These are phyloP conservation scores for Hypsibius dujardini DNA, from an alignment of 1,140 invertebrate genomes.

Conservation along the genomic window DNA sequence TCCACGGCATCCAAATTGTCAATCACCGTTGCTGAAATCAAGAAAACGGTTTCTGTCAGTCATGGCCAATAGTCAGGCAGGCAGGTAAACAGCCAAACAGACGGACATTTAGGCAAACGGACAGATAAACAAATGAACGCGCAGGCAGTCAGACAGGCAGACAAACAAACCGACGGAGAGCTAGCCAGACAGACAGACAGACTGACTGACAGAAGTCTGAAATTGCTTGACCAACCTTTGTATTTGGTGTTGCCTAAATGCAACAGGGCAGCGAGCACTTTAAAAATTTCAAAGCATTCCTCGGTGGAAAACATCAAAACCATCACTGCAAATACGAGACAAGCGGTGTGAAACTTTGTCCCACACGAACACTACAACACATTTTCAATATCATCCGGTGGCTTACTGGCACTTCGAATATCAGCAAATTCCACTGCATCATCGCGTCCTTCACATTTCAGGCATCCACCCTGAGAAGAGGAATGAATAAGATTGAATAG, in stretches of 20 bases:
- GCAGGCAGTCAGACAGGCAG: no score
- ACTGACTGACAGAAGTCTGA: no score
- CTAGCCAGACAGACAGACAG: no score
- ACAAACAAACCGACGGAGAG: no score
- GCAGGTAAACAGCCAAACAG: neutral
- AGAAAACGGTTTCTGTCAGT: no score
- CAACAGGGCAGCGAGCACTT: constrained; percentile 69
- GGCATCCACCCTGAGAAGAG: constrained; percentile 58
- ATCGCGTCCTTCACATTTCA: constrained; percentile 81
- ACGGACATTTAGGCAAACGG: no score
- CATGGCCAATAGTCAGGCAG: constrained; percentile 12
- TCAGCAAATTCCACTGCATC: constrained; percentile 88
- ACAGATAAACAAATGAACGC: no score
- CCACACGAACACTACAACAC: no score
- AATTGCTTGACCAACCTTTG: constrained; percentile 46
- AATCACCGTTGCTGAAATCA: constrained; percentile 29
- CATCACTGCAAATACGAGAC: constrained; percentile 70
- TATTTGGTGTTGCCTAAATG: constrained; percentile 95
- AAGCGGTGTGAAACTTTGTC: no score
- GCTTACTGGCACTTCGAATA: constrained; percentile 42
- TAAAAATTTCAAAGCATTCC: constrained; percentile 90
- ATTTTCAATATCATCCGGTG: no score
- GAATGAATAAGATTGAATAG: neutral
- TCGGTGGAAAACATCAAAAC: constrained; percentile 79
- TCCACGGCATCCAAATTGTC: constrained; percentile 86